Evolutionary conservation across 1,140 invertebrate genomes (phyloP), one percentile per base, ranked within the genome.

Genomic region (Limonius californicus): DNA sequence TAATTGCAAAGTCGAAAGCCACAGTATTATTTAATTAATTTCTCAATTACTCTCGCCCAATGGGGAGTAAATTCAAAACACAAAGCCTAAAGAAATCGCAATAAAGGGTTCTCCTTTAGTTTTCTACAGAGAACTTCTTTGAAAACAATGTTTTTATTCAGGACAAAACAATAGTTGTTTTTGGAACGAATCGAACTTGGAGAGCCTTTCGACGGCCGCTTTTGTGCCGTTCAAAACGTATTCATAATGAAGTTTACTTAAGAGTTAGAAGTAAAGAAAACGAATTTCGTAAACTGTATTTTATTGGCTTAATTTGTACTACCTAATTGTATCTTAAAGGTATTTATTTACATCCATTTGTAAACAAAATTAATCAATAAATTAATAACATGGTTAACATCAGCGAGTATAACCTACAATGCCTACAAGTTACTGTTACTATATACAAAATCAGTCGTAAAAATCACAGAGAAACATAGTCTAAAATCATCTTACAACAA

Each of bases 21-120:
- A 62, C 63, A 64, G 43, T 39, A 39, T 64, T 58, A 61, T 68
- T 68, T 62, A 70, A 64, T 70, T 67, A 64, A 66, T 63, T 63
- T 71, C 64, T 68, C 69, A 69, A 68, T 64, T 68, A 69, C 63
- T 64, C 50, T 65, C 65, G 64, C 61, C 67, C 61, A 66, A 63
- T 68, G 47, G 64, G 67, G 64, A 68, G 61, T 50, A 61, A 66
- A 68, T 64, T 67, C 62, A 63, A 56, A 61, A 21, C 53, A 64
- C 63, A 64, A 64, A 61, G 58, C 42, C 54, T 57, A 61, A 64
- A 64, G 63, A 64, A 64, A 61, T 35, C 35, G 19, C 43, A 64
- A 50, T 50, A 50, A 50, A 50, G 61, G 65, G 62, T 60, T 67
- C 45, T 50, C 45, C 15, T 50, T 62, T 61, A 67, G 64, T 63